Conservation (phyloP, 2,113 vertebrate genomes). For the Alectura lathami region DNA sequence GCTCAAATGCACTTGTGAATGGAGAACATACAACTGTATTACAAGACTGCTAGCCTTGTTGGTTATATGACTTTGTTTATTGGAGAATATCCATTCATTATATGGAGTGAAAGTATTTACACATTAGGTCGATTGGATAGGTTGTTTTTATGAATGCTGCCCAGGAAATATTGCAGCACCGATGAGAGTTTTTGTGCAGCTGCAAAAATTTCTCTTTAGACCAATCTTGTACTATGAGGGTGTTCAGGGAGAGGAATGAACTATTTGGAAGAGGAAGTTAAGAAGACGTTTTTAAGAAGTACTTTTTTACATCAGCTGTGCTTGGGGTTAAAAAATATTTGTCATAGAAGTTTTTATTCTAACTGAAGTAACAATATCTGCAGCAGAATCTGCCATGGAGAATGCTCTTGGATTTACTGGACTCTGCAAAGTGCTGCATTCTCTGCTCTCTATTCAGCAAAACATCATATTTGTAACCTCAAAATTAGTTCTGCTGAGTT, state of each 20-base stretch:
- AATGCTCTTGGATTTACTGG: not conserved
- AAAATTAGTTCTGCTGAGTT: not conserved
- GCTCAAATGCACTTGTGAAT: not conserved
- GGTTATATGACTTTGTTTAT: not conserved
- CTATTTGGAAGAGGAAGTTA: conserved; percentile 10
- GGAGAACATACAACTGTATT: not conserved
- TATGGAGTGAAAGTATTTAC: not conserved
- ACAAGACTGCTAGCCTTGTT: not conserved
- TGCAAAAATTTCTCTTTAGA: not conserved
- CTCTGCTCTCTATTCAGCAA: not conserved
- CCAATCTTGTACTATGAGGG: not conserved
- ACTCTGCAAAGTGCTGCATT: not conserved
- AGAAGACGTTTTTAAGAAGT: not conserved
- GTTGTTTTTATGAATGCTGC: not conserved
- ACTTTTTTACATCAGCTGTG: not conserved
- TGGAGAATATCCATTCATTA: not conserved
- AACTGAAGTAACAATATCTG: not conserved
- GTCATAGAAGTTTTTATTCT: not conserved
- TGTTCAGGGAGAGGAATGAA: not conserved
- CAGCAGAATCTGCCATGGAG: not conserved
- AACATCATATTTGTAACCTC: not conserved
- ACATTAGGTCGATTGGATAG: not conserved
- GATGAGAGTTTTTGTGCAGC: not conserved
- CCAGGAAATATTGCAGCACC: not conserved
- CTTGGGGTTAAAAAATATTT: not conserved